Conservation (phyloP, 1,140 invertebrate species). For the Antheraea mylitta region DNA sequence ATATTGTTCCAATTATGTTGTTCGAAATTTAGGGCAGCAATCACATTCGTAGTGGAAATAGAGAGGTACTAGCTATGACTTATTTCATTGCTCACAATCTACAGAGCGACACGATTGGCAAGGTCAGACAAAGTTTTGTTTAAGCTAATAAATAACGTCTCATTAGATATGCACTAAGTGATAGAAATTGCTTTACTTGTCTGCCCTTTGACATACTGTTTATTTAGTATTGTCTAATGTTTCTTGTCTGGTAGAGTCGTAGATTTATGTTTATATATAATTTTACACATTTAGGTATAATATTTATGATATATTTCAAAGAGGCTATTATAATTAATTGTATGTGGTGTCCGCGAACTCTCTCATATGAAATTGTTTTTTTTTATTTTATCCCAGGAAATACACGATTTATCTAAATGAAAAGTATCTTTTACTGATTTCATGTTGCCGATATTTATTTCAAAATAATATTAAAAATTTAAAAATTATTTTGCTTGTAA, state of each 20-base stretch:
- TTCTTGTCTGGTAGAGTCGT: not conserved
- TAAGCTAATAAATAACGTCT: constrained; percentile 51
- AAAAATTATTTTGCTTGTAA: too few species aligned
- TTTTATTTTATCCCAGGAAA: too few species aligned
- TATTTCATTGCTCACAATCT: constrained; percentile 30
- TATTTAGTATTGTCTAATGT: not conserved
- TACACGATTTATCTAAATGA: too few species aligned
- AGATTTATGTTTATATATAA: not conserved
- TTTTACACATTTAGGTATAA: too few species aligned
- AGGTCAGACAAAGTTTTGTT: constrained; percentile 51
- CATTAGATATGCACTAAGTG: constrained; percentile 60
- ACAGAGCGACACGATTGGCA: not conserved
- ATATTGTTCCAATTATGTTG: constrained; percentile 46
- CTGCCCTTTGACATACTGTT: constrained; percentile 39
- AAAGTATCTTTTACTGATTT: too few species aligned
- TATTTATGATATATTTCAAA: too few species aligned
- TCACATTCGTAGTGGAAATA: constrained; percentile 49
- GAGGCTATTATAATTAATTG: too few species aligned
- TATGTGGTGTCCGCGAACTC: too few species aligned
- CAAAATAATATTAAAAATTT: too few species aligned
- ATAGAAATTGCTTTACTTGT: constrained; percentile 52
- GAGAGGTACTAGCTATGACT: constrained; percentile 38
- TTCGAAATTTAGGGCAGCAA: constrained; percentile 40
- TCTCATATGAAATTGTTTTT: too few species aligned
- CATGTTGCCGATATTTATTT: too few species aligned